A percentile compares a stretch with the other conserved stretches of the same genome.
Evolutionary conservation across 2,113 vertebrate species (phyloP).

Genomic region (Neodon shergylaensis): DNA sequence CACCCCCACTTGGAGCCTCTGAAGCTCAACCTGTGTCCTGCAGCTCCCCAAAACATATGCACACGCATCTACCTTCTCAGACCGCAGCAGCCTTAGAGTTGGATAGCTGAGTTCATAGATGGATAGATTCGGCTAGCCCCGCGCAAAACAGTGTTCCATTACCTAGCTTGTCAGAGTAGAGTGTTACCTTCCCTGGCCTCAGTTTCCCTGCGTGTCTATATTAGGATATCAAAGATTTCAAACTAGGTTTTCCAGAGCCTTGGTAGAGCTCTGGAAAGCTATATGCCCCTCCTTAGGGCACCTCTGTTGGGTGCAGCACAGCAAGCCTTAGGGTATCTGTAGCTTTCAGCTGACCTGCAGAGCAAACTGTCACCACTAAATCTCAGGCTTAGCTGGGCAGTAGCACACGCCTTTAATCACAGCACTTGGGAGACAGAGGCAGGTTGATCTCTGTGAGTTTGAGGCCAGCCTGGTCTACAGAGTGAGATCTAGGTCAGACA

Average conservation of each 20-base stretch:
- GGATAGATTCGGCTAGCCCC: neutral
- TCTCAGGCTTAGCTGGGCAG: neutral
- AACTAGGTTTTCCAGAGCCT: neutral
- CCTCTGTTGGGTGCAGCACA: neutral
- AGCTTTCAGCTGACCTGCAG: neutral
- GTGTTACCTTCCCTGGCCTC: neutral
- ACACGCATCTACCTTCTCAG: rapidly evolving
- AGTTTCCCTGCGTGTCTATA: neutral
- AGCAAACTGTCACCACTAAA: neutral
- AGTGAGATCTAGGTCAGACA: neutral
- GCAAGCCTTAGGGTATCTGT: too few species aligned
- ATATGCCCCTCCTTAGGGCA: rapidly evolving
- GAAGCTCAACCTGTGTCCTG: neutral
- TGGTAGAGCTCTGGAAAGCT: rapidly evolving
- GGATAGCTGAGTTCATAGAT: neutral
- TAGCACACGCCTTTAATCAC: neutral
- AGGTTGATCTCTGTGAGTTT: neutral
- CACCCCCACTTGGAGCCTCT: rapidly evolving
- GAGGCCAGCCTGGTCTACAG: neutral
- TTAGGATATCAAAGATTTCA: neutral
- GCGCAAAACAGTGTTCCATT: rapidly evolving
- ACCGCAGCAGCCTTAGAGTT: neutral
- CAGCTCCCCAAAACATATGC: rapidly evolving
- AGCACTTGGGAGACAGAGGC: neutral
- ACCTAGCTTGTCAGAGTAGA: rapidly evolving